A percentile compares a stretch with the other conserved stretches of the same genome.
Conservation (phyloP, 2,113 vertebrate genomes). For the Carettochelys insculpta region DNA sequence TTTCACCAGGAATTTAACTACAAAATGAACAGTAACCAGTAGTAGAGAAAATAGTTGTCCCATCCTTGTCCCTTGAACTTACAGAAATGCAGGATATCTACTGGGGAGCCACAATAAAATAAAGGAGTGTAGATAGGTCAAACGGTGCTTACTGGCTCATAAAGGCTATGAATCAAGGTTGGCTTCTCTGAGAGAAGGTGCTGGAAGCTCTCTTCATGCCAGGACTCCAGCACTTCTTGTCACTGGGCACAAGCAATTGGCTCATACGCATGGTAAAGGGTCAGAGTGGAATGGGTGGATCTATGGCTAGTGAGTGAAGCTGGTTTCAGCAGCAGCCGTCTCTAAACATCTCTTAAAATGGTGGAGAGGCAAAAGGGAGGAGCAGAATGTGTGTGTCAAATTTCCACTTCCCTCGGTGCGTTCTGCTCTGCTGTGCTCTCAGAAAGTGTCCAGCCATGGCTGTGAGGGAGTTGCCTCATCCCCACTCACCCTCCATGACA, state of each 20-base stretch:
- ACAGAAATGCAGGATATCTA: neutral
- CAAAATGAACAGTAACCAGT: neutral
- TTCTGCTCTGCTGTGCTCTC: neutral
- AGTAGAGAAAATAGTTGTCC: neutral
- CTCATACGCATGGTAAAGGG: neutral
- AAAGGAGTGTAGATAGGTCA: neutral
- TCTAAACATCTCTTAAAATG: neutral
- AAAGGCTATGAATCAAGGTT: neutral
- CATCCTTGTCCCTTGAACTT: fast-evolving
- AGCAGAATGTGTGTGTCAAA: neutral
- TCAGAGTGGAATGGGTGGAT: neutral
- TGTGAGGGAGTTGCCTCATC: neutral
- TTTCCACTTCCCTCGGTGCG: neutral
- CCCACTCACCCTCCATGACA: neutral
- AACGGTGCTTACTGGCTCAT: neutral
- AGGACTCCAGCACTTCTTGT: neutral
- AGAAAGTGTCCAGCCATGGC: neutral
- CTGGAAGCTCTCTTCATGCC: neutral
- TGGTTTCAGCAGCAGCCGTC: neutral
- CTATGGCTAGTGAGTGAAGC: neutral
- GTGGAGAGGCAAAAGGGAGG: neutral
- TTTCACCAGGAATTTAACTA: neutral
- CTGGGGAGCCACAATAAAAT: neutral
- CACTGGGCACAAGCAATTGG: neutral
- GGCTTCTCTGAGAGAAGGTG: neutral